A percentile compares a stretch with the other conserved stretches of the same genome.
phyloP scores from a whole-genome alignment of 2,113 vertebrate species.

The Larimichthys crocea region DNA sequence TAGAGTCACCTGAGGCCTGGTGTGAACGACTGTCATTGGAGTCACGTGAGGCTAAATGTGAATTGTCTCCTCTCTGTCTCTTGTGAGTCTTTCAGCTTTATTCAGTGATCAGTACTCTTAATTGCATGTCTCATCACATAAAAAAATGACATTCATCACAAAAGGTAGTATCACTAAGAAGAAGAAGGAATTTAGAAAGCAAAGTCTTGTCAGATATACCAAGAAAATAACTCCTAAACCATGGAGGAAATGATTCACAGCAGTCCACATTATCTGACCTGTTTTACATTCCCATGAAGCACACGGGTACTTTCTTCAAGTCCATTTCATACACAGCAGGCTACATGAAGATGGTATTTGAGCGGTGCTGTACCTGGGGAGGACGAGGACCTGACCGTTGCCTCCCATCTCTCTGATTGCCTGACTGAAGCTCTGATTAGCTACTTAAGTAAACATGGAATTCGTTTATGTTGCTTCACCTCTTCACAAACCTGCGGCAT shows the following conservation, averaged over 20 bases:
- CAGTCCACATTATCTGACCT: not conserved
- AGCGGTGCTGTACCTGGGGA: not conserved
- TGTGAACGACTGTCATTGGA: no score
- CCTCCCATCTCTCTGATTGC: constrained; percentile 26
- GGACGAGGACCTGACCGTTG: not conserved
- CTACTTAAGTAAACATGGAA: constrained; percentile 62
- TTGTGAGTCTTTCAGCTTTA: no score
- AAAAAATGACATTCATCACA: not conserved
- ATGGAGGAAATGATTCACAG: not conserved
- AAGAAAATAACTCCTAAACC: not conserved
- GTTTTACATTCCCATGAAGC: constrained; percentile 2
- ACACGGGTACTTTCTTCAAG: not conserved
- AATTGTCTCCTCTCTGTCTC: no score
- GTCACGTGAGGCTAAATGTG: no score
- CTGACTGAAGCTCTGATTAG: constrained; percentile 41
- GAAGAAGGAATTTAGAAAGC: not conserved
- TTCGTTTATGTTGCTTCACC: not conserved
- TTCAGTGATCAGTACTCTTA: not conserved
- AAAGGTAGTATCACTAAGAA: not conserved
- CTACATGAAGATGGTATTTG: not conserved
- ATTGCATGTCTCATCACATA: not conserved
- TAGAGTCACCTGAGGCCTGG: no score
- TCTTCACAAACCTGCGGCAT: constrained; percentile 1
- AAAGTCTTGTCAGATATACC: not conserved
- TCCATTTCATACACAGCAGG: constrained; percentile 26